Conservation (phyloP, 2,888 invertebrate species). For the Pardosa pseudoannulata region DNA sequence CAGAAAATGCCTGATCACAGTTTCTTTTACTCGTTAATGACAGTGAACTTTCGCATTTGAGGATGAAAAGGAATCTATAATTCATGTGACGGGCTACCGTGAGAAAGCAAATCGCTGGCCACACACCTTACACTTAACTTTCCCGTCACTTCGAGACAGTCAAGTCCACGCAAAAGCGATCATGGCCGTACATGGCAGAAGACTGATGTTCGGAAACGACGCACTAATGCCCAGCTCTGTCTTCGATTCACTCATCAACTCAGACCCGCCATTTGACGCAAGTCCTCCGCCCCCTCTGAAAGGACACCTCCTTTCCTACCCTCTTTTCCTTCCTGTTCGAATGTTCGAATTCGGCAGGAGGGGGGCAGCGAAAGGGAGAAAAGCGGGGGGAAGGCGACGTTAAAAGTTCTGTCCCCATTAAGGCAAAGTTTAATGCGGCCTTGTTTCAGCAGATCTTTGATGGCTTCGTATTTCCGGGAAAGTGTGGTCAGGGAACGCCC, state of each 20-base stretch:
- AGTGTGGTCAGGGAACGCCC: slow-evolving; percentile 35
- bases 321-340: slow-evolving; percentile 23
- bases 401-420: slow-evolving; percentile 54
- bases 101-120: too few species aligned
- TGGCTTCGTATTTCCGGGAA: slow-evolving; percentile 51
- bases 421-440: slow-evolving; percentile 17
- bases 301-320: slow-evolving; percentile 34
- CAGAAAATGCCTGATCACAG: too few species aligned
- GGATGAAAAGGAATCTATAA: too few species aligned
- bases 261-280: slow-evolving; percentile 28
- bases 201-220: too few species aligned
- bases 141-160: too few species aligned
- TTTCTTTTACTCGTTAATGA: too few species aligned
- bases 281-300: slow-evolving; percentile 54
- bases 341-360: not conserved
- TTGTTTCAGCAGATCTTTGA: slow-evolving; percentile 45
- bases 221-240: slow-evolving; percentile 51
- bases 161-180: too few species aligned
- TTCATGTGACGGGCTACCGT: too few species aligned
- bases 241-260: slow-evolving; percentile 46
- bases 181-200: too few species aligned
- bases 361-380: not conserved
- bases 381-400: slow-evolving; percentile 15
- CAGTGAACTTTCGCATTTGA: too few species aligned
- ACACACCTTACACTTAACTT: too few species aligned